Evolutionary conservation across 2,888 invertebrate genomes (phyloP).

Genomic region (Aporophyla nigra): DNA sequence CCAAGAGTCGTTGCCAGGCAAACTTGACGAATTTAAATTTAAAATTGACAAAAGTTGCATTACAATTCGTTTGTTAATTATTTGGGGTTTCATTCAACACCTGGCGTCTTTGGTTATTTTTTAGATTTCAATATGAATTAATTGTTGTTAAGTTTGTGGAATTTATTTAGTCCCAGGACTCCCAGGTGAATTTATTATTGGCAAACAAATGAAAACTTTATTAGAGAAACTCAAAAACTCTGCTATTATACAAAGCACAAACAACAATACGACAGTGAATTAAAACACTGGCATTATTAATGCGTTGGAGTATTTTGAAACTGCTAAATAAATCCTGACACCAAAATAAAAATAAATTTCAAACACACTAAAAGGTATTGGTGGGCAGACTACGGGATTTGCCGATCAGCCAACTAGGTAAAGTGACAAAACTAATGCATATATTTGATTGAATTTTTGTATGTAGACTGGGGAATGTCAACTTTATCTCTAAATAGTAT

Average conservation of each 20-base stretch:
- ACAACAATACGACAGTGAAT: neutral
- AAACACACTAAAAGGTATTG: neutral
- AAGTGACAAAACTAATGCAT: neutral
- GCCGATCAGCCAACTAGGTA: neutral
- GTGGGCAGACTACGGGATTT: no score
- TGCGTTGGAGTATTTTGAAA: neutral
- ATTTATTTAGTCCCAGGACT: neutral
- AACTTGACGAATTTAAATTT: slow-evolving; percentile 86
- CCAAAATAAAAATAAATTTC: neutral
- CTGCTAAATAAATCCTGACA: neutral
- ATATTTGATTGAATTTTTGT: neutral
- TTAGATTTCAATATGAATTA: slow-evolving; percentile 29
- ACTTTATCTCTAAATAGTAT: no score
- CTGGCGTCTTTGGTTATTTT: slow-evolving; percentile 73
- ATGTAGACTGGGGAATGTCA: neutral
- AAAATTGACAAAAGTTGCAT: slow-evolving; percentile 84
- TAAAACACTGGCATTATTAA: neutral
- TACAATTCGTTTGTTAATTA: slow-evolving; percentile 83
- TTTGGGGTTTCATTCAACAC: slow-evolving; percentile 79
- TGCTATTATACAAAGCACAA: neutral
- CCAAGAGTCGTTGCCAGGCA: slow-evolving; percentile 61
- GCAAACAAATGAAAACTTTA: slow-evolving; percentile 4
- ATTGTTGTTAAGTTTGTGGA: slow-evolving; percentile 31
- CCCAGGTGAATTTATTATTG: neutral
- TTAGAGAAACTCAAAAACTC: neutral